phyloP scores from a whole-genome alignment of 2,888 invertebrate species.

The Marasmarcha lunaedactyla region DNA sequence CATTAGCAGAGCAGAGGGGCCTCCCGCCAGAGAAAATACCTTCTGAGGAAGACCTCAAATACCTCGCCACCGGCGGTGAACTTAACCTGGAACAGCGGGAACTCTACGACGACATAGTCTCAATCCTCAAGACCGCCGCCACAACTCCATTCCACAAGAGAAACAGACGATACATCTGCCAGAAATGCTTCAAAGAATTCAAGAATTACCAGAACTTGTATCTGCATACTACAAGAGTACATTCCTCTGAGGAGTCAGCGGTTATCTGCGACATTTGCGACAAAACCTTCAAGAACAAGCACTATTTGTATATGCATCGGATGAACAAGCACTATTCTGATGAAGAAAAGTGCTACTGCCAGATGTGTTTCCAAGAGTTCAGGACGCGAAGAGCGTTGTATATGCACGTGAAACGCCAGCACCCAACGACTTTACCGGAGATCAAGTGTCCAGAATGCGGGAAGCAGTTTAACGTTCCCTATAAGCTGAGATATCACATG shows the following conservation, averaged over 20 bases:
- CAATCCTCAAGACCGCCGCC: constrained; percentile 12
- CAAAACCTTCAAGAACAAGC: constrained; percentile 58
- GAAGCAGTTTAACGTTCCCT: constrained; percentile 47
- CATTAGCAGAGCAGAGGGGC: constrained; percentile 2
- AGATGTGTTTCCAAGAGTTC: constrained; percentile 55
- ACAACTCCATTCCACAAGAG: constrained; percentile 35
- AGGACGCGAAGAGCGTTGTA: constrained; percentile 46
- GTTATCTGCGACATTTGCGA: constrained; percentile 53
- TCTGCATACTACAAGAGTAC: constrained; percentile 51
- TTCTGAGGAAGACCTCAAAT: constrained; percentile 9
- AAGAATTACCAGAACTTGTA: constrained; percentile 58
- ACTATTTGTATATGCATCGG: constrained; percentile 58
- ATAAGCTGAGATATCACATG: constrained; percentile 51
- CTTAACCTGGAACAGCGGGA: constrained; percentile 14
- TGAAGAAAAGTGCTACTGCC: constrained; percentile 49
- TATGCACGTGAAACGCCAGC: constrained; percentile 51
- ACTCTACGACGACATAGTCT: constrained; percentile 16
- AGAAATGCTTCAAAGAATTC: constrained; percentile 53
- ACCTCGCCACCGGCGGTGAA: constrained; percentile 10
- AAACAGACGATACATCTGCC: constrained; percentile 45
- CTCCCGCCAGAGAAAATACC: constrained; percentile 4
- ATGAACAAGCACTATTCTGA: constrained; percentile 65
- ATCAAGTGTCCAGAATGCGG: constrained; percentile 52
- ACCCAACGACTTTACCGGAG: constrained; percentile 48
- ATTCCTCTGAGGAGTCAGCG: constrained; percentile 51